Base-by-base conservation (phyloP, 2,888 invertebrate species). In the Ormyrus thymus region DNA sequence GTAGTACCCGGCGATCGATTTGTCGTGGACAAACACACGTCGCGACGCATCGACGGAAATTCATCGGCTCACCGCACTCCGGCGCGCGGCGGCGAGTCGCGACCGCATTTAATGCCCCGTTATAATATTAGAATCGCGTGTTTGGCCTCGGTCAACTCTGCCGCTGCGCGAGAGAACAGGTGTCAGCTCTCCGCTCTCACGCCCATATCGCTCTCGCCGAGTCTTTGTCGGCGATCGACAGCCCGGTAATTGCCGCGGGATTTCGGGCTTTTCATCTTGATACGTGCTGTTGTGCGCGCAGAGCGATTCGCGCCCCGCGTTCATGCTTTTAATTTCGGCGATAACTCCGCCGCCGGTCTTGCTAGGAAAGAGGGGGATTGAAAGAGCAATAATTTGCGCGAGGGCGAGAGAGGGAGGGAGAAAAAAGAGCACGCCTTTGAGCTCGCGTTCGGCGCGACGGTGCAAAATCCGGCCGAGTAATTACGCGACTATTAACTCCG, bases 81-180 rank as follows among this genome's bases (percentile, higher is more conserved):
- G 15, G 13, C 58, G n/a, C 29, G 13, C 64, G 64, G n/a, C 61
- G n/a, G 13, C 29, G 29, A 55, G 15, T 51, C 58, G 13, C 64
- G 65, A 74, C 65, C 58, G 73, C 73, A 58, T 74, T 74, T 50
- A 64, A 56, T 65, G 65, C 15, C 9, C 58, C 56, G 73, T 74
- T 74, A 74, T 74, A 65, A 74, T 74, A 74, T 74, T 74, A 74
- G 73, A 74, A 74, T 74, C 65, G 73, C 65, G 58, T 56, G 73
- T 72, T 62, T 29, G 70, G 48, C 11, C 48, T 51, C 43, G 66
- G 66, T 66, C 66, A 66, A 66, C 66, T 66, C 9, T 46, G n/a
- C n/a, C 43, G 8, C 0, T 45, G 45, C 69, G 55, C 46, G n/a
- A 13, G 77, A 76, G 76, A 29, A 53, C 61, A 55, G 66, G 68